Base-by-base conservation (phyloP, 23 tunicate species). In the Phallusia fumigata region DNA sequence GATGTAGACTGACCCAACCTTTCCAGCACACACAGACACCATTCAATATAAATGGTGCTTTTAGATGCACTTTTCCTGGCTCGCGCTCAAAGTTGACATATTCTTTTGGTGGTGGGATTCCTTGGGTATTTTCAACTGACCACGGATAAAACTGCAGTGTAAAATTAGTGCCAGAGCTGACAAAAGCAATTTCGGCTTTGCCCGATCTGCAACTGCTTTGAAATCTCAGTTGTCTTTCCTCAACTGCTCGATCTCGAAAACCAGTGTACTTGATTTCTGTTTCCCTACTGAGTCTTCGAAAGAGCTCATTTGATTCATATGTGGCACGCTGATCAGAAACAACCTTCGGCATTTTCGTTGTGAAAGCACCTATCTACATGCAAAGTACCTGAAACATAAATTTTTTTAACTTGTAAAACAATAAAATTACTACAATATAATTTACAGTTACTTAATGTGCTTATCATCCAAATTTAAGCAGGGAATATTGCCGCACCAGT, bases 21-120 rank as follows among this genome's bases (percentile, higher is more conserved):
- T 94, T 94, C 89, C 90, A 94, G 51, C 93, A 75, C 30, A 94
- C 98, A 85, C 98, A 94, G 26, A 94, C 98, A 2, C 98, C 98
- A 89, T 94, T 94, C 32, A 94, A 83, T 76, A 94, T 94, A 75
- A 94, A 89, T 47, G 98, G 98, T 1, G 98, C 90, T 73, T 76
- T 79, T 15, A 94, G 74, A 58, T 77, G 75, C 21, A 89, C 96
- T 76, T 91, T 91, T 47, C 99, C 99, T 11, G 86, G 97, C 80
- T 97, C 99, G 64, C 86, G 83, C 16, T 97, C 97, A 81, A 92
- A 97, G 74, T 97, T 94, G 52, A 88, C 94, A 76, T 86, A 97
- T n/a, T 97, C 99, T 65, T 92, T 97, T 64, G 97, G 89, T 24
- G 99, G 99, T 26, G 73, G 44, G 52, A 89, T 78, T 33, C 97